Conservation (phyloP, 1,140 invertebrate species). For the Gonatopus flavifemur region DNA sequence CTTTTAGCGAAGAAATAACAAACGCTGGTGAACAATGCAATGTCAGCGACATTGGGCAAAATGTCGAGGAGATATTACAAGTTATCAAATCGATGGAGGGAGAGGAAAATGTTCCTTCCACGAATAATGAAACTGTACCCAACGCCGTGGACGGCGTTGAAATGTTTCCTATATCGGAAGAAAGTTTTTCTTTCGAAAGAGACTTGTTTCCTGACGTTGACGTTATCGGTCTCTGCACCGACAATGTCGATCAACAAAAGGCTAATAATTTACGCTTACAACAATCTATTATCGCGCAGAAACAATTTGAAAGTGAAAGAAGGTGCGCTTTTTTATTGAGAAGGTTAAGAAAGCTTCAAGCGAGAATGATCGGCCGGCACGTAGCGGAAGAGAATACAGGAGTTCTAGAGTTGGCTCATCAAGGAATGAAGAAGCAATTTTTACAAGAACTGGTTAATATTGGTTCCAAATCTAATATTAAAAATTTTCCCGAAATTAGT, state of each 20-base stretch:
- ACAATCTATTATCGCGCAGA: conserved; percentile 55
- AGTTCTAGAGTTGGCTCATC: conserved; percentile 71
- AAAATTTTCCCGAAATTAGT: conserved; percentile 43
- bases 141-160: conserved; percentile 55
- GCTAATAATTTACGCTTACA: conserved; percentile 36
- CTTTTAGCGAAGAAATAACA: conserved; percentile 32
- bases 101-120: conserved; percentile 25
- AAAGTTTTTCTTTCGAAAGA: conserved; percentile 62
- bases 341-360: conserved; percentile 75
- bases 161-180: conserved; percentile 60
- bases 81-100: conserved; percentile 69
- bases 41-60: conserved; percentile 59
- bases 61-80: conserved; percentile 66
- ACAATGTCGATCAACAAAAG: conserved; percentile 48
- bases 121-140: conserved; percentile 26
- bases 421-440: conserved; percentile 53
- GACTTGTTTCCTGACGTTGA: conserved; percentile 62
- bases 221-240: conserved; percentile 63
- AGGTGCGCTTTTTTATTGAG: conserved; percentile 71
- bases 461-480: conserved; percentile 35
- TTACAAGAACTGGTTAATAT: conserved; percentile 50
- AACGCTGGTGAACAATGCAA: conserved; percentile 27
- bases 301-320: conserved; percentile 68
- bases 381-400: conserved; percentile 73
- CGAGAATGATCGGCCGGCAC: conserved; percentile 71